Conservation (phyloP, 2,797 vertebrate genomes). For the Phoebastria nigripes region DNA sequence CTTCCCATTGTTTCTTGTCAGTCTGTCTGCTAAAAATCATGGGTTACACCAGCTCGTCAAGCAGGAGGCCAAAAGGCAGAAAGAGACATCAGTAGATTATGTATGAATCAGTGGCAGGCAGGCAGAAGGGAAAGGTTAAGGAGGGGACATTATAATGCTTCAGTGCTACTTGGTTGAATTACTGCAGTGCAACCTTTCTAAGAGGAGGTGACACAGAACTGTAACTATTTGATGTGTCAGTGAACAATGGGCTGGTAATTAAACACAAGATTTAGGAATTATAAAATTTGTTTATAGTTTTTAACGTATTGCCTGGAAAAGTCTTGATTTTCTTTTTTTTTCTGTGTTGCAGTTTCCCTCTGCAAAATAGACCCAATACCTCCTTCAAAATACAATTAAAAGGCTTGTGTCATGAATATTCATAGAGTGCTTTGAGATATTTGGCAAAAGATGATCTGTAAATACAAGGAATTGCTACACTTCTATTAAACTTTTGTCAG, state of each 20-base stretch:
- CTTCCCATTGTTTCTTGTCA: conserved; percentile 4
- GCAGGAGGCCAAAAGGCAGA: not conserved
- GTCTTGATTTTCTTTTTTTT: not conserved
- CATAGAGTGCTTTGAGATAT: not conserved
- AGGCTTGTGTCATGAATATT: not conserved
- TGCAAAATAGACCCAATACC: not conserved
- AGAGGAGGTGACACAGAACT: not conserved
- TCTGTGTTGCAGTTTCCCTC: not conserved
- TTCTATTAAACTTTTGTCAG: not conserved
- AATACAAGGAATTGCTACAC: not conserved
- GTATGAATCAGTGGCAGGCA: not conserved
- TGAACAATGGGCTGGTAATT: conserved; percentile 4
- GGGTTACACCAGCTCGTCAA: not conserved
- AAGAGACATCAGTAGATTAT: not conserved
- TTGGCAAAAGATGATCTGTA: not conserved
- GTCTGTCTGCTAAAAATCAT: not conserved
- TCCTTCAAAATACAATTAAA: not conserved
- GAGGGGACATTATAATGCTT: not conserved
- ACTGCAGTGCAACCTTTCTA: not conserved
- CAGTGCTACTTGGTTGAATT: not conserved
- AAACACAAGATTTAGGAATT: not conserved
- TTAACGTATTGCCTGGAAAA: not conserved
- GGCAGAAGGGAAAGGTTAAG: conserved; percentile 15
- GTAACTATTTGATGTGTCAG: not conserved
- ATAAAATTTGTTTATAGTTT: not conserved